phyloP scores from a whole-genome alignment of 2,113 vertebrate genomes.

The Leptocoma aspasia region DNA sequence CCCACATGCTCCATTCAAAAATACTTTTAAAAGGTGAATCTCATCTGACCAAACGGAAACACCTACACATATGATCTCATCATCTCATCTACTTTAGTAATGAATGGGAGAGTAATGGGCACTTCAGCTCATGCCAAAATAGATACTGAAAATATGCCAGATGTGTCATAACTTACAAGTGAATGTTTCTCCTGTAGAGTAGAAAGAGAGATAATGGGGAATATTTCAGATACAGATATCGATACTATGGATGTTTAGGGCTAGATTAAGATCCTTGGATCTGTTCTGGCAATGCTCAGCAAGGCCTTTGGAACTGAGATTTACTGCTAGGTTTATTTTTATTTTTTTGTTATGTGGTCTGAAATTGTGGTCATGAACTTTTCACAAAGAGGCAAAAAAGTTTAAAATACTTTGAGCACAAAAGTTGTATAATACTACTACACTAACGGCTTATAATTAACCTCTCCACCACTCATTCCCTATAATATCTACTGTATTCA shows the following conservation, averaged over 20 bases:
- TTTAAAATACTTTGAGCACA: background rate
- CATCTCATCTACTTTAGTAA: background rate
- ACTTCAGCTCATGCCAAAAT: background rate
- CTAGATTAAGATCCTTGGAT: background rate
- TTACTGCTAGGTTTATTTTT: background rate
- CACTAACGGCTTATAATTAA: background rate
- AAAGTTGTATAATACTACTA: background rate
- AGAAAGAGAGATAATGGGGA: background rate
- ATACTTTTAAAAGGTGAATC: background rate
- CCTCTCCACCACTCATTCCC: background rate
- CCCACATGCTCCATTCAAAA: background rate
- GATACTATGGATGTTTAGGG: background rate
- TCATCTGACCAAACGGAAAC: background rate
- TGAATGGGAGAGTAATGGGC: background rate
- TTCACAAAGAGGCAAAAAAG: background rate
- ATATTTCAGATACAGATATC: background rate
- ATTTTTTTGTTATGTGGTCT: background rate
- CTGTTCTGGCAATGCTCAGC: background rate
- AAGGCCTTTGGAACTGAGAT: background rate
- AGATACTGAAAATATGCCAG: background rate
- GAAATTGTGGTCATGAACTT: background rate
- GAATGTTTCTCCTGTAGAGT: background rate
- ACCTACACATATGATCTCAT: background rate
- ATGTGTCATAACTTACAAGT: background rate
- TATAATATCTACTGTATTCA: background rate